phyloP scores from a whole-genome alignment of 2,797 vertebrate genomes.

The Coracias cyanogaster region DNA sequence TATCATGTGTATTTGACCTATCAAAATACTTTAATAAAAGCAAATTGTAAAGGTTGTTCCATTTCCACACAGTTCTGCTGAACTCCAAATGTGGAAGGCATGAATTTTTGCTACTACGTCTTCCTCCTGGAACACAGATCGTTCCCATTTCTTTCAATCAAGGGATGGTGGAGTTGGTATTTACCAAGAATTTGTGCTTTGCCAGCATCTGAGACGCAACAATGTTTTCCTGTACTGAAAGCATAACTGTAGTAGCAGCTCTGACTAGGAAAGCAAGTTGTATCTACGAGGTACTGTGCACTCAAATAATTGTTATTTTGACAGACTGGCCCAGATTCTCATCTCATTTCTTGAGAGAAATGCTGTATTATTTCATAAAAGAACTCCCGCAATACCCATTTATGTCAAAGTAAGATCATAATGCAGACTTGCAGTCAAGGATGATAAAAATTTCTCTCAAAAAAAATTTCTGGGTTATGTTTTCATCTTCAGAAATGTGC shows the following conservation, averaged over 20 bases:
- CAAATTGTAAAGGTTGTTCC: background rate
- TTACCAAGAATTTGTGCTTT: background rate
- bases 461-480: background rate
- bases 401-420: slow-evolving; percentile 39
- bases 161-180: background rate
- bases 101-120: background rate
- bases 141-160: background rate
- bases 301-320: slow-evolving; percentile 37
- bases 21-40: background rate
- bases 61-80: background rate
- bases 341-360: slow-evolving; percentile 30
- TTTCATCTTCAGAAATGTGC: background rate
- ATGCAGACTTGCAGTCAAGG: slow-evolving; percentile 17
- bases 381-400: slow-evolving; percentile 11
- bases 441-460: slow-evolving; percentile 28
- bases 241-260: background rate
- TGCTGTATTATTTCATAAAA: slow-evolving; percentile 35
- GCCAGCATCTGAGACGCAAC: background rate
- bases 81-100: background rate
- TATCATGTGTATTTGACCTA: too few relatives aligned
- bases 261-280: background rate
- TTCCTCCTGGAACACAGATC: background rate
- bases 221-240: background rate
- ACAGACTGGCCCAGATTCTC: slow-evolving; percentile 14
- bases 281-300: background rate